These are phyloP conservation scores for Archivesica marissinica DNA, from an alignment of 1,140 invertebrate genomes.

Conservation along the genomic window DNA sequence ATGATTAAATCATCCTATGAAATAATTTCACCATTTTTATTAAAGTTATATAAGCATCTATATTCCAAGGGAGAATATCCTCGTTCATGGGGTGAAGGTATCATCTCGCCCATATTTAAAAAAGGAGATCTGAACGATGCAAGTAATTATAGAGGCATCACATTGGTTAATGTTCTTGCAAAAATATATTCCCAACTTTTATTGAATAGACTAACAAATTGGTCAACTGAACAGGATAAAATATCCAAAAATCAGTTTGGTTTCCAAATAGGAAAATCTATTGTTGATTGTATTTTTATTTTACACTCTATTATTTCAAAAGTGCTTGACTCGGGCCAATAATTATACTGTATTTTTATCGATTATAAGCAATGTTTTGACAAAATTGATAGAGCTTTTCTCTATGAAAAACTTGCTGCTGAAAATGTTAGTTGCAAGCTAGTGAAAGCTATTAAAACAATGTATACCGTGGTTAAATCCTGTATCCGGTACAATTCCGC, in stretches of 20 bases:
- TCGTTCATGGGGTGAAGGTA: not conserved
- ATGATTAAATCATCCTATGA: not conserved
- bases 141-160: not conserved
- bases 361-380: constrained; percentile 2
- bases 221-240: not conserved
- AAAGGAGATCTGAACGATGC: not conserved
- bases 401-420: not conserved
- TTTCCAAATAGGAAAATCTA: not conserved
- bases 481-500: not conserved
- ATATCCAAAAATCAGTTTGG: not conserved
- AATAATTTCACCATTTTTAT: not conserved
- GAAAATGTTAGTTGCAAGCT: not conserved
- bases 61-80: constrained; percentile 3
- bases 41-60: not conserved
- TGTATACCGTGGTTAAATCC: not conserved
- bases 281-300: constrained; percentile 5
- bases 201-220: not conserved
- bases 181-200: constrained; percentile 12
- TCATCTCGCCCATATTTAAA: constrained; percentile 5
- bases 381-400: not conserved
- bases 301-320: constrained; percentile 15
- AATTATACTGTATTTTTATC: not conserved
- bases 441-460: constrained; percentile 3
- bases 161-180: not conserved
- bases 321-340: not conserved